Base-by-base conservation (phyloP, 2,888 invertebrate species). In the Lycocerus yunnanus region DNA sequence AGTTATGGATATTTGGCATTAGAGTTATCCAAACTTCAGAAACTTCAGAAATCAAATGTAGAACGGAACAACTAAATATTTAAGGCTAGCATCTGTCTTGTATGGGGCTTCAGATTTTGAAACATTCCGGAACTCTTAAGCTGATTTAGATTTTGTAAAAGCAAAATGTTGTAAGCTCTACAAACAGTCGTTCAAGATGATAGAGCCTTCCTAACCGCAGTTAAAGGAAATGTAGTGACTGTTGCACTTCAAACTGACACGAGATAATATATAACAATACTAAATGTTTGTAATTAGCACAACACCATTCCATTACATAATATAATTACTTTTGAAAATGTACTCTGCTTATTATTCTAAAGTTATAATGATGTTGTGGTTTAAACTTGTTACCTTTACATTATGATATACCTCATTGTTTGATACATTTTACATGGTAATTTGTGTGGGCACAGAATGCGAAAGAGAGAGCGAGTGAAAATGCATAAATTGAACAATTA, bases 71-170 rank as follows among this genome's bases (percentile, higher is more conserved):
- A 69, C 75, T 75, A 75, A 72, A 75, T 75, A 75, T 75, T 72
- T 75, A 66, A 66, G 72, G 75, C 66, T 66, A 75, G 72, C 69
- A 61, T 72, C 69, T 75, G 72, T 75, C 69, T 72, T 67, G 72
- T 69, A 67, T 66, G 61, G 75, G 27, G 72, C 61, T 72, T 74
- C 72, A 72, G 69, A 72, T 66, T 75, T 72, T 75, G 69, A 72
- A 75, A 75, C 72, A 75, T 72, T 72, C 68, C 78, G 77, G 71
- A 81, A 82, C 79, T 82, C 80, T 81, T 81, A 82, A 82, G 81
- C 81, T 79, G 83, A 82, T 82, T 82, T 82, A 79, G 80, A 78
- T 77, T 79, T 79, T 79, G 80, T 80, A 79, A 82, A 80, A 81
- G 82, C 81, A 79, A 78, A 77, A 78, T 78, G 77, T 72, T 80